A percentile compares a stretch with the other conserved stretches of the same genome.
phyloP scores from a whole-genome alignment of 2,888 invertebrate species.

The Polymixis flavicincta region DNA sequence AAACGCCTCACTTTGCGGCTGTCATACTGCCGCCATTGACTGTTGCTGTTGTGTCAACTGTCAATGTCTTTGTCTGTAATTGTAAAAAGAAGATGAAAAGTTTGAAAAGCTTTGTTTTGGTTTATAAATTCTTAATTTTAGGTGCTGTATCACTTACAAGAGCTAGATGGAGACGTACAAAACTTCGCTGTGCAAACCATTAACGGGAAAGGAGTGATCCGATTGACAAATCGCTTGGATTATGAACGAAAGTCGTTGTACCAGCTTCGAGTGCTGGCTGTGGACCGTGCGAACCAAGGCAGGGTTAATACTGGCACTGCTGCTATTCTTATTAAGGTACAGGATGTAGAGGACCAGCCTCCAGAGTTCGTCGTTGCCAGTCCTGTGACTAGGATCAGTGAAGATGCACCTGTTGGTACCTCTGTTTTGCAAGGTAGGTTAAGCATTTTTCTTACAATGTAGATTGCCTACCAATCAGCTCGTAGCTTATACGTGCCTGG shows the following conservation, averaged over 20 bases:
- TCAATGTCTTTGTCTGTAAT: background rate
- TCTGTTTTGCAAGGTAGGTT: conserved; percentile 94
- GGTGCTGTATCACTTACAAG: conserved; percentile 96
- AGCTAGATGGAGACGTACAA: conserved; percentile 94
- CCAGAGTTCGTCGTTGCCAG: conserved; percentile 97
- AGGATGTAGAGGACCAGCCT: conserved; percentile 97
- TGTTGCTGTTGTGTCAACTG: conserved; percentile 1
- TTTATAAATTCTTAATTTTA: conserved; percentile 69
- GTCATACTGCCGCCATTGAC: background rate
- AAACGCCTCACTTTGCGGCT: conserved; percentile 1
- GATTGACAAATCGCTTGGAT: conserved; percentile 94
- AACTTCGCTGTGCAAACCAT: conserved; percentile 95
- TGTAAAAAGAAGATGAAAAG: background rate
- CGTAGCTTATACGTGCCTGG: background rate
- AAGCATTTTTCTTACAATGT: background rate
- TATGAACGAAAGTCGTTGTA: conserved; percentile 97
- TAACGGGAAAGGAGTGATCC: conserved; percentile 96
- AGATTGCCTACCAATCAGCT: background rate
- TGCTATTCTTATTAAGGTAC: conserved; percentile 94
- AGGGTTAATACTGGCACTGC: conserved; percentile 97
- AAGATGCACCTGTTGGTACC: conserved; percentile 95
- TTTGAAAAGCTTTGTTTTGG: conserved; percentile 15
- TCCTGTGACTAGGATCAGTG: conserved; percentile 96
- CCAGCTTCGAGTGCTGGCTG: conserved; percentile 95
- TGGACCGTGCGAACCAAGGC: conserved; percentile 95